Percentiles rank a stretch among this genome's conserved stretches.
Conservation (phyloP, 2,888 invertebrate species). For the Shargacucullia verbasci region DNA sequence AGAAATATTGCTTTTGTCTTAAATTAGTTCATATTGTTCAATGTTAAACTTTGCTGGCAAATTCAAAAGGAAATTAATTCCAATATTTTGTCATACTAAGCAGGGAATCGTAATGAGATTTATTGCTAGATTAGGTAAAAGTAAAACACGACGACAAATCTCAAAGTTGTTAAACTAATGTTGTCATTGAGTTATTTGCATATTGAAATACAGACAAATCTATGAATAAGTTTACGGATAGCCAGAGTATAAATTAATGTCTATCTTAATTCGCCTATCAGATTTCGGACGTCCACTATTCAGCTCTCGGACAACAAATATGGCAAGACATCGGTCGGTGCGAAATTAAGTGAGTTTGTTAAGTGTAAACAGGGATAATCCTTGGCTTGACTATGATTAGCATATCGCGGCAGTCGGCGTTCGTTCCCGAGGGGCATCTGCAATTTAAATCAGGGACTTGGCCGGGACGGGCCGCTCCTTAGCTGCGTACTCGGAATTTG, state of each 20-base stretch:
- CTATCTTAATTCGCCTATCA: slow-evolving; percentile 53
- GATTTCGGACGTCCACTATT: slow-evolving; percentile 53
- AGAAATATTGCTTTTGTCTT: no score
- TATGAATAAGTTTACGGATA: slow-evolving; percentile 26
- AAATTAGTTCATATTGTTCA: no score
- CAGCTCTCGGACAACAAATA: slow-evolving; percentile 67
- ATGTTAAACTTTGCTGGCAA: no score
- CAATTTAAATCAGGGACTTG: slow-evolving; percentile 88
- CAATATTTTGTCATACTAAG: neutral
- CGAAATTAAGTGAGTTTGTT: slow-evolving; percentile 89
- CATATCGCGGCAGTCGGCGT: slow-evolving; percentile 88
- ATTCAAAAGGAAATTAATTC: no score
- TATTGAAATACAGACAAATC: slow-evolving; percentile 2
- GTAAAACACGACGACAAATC: no score
- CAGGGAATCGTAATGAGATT: no score
- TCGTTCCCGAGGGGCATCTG: slow-evolving; percentile 84
- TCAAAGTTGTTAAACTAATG: neutral
- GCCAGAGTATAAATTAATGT: slow-evolving; percentile 37
- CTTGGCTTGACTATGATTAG: slow-evolving; percentile 88
- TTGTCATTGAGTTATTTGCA: neutral
- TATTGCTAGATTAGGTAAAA: no score
- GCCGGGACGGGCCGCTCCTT: slow-evolving; percentile 85
- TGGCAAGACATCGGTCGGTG: slow-evolving; percentile 82
- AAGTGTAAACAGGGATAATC: slow-evolving; percentile 89
- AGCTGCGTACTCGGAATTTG: slow-evolving; percentile 85